Conservation (phyloP, 2,888 invertebrate genomes). For the Drosophila glabriapex region DNA sequence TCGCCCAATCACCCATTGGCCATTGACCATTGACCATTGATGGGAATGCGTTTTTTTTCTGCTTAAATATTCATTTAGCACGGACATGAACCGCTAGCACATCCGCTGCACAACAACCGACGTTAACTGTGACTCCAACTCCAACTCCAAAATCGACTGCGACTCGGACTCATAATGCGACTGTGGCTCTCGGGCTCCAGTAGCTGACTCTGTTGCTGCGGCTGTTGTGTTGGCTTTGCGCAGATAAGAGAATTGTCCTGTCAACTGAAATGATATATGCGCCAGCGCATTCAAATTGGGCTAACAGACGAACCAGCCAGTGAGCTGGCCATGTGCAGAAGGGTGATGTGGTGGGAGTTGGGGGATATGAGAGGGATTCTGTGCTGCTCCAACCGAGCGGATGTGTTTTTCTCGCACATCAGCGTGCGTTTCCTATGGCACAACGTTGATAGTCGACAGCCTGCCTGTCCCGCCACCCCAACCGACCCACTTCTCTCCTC, state of each 20-base stretch:
- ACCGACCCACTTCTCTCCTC: neutral
- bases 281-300: constrained; percentile 86
- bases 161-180: constrained; percentile 19
- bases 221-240: constrained; percentile 85
- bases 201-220: constrained; percentile 53
- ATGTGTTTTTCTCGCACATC: constrained; percentile 82
- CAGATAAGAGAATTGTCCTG: constrained; percentile 90
- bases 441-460: constrained; percentile 68
- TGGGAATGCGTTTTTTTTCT: constrained; percentile 44
- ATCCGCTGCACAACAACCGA: constrained; percentile 24
- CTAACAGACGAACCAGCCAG: constrained; percentile 77
- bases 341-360: neutral
- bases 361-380: constrained; percentile 27
- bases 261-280: constrained; percentile 90
- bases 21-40: constrained; percentile 21
- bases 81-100: constrained; percentile 47
- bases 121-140: constrained; percentile 13
- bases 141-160: constrained; percentile 6
- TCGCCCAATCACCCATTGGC: neutral
- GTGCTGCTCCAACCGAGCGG: constrained; percentile 56
- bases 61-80: constrained; percentile 77
- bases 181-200: constrained; percentile 23
- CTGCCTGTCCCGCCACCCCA: neutral
- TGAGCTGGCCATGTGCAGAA: constrained; percentile 12
- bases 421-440: constrained; percentile 80